Conservation (phyloP, 30 jellyfish, hydroid and myxozoan species). For the Phacellophora camtschatica region DNA sequence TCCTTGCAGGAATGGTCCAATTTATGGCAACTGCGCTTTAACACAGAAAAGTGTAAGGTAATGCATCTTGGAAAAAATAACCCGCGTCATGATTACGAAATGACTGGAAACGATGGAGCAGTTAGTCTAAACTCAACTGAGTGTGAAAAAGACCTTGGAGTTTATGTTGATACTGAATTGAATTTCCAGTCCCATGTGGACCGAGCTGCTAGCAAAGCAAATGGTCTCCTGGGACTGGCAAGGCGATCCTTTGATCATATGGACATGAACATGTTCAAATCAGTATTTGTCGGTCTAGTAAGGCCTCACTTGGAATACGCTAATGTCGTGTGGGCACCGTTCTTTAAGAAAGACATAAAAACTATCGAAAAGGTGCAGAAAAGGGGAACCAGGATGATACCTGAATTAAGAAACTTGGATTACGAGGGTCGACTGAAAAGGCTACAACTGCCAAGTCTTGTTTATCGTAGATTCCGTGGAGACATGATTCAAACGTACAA, state of each 20-base stretch:
- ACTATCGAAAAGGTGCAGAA: constrained; percentile 45
- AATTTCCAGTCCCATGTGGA: background rate
- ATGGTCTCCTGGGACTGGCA: background rate
- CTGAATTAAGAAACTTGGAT: constrained; percentile 21
- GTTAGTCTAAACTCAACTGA: background rate
- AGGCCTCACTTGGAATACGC: constrained; percentile 66
- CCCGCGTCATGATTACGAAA: background rate
- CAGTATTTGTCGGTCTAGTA: background rate
- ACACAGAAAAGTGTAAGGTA: background rate
- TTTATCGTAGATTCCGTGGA: constrained; percentile 20
- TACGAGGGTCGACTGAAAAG: constrained; percentile 41
- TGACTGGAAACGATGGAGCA: background rate
- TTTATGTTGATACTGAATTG: constrained; percentile 12
- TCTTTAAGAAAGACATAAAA: constrained; percentile 7
- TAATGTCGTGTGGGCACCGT: constrained; percentile 41
- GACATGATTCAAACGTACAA: constrained; percentile 28
- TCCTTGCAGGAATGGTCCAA: constrained; percentile 21
- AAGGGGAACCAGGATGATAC: constrained; percentile 57
- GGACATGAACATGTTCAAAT: too few relatives aligned
- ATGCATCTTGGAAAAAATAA: background rate
- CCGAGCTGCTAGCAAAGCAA: constrained; percentile 2
- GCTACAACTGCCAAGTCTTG: constrained; percentile 20
- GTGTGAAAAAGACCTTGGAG: constrained; percentile 3
- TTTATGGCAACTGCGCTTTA: constrained; percentile 7
- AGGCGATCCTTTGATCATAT: background rate